A percentile compares a stretch with the other conserved stretches of the same genome.
Conservation (phyloP, 2,797 vertebrate genomes). For the Mormyrus hasselquistii region DNA sequence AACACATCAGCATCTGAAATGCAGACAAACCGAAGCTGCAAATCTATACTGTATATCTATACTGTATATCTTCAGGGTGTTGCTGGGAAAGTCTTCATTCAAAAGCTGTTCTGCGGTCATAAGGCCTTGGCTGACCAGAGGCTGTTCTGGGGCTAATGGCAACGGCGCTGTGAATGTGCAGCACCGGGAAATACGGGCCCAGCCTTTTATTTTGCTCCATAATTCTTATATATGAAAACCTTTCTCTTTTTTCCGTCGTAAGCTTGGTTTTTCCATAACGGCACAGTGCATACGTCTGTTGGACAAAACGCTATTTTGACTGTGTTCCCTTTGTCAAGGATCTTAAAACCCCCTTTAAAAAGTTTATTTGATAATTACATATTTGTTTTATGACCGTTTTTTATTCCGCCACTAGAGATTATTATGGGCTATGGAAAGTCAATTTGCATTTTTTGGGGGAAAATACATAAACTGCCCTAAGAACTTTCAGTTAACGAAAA, state of each 20-base stretch:
- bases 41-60: constrained; percentile 31
- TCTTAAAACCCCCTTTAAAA: background rate
- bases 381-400: constrained; percentile 6
- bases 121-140: constrained; percentile 13
- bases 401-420: background rate
- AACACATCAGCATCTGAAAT: constrained; percentile 22
- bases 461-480: background rate
- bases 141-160: background rate
- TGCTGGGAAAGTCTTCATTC: constrained; percentile 31
- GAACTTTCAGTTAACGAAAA: background rate
- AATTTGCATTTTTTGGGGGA: background rate
- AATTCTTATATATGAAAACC: background rate
- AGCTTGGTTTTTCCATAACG: background rate
- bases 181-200: background rate
- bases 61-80: constrained; percentile 40
- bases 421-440: constrained; percentile 2
- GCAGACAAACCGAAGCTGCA: constrained; percentile 17
- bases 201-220: background rate
- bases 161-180: constrained; percentile 12
- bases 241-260: background rate
- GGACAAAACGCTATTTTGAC: background rate
- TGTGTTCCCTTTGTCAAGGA: background rate
- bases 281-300: background rate
- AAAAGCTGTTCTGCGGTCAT: constrained; percentile 9
- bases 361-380: constrained; percentile 11